Percentiles rank a stretch among this genome's conserved stretches.
Evolutionary conservation across 2,888 invertebrate genomes (phyloP).

Genomic region (Mesorhabditis belari): DNA sequence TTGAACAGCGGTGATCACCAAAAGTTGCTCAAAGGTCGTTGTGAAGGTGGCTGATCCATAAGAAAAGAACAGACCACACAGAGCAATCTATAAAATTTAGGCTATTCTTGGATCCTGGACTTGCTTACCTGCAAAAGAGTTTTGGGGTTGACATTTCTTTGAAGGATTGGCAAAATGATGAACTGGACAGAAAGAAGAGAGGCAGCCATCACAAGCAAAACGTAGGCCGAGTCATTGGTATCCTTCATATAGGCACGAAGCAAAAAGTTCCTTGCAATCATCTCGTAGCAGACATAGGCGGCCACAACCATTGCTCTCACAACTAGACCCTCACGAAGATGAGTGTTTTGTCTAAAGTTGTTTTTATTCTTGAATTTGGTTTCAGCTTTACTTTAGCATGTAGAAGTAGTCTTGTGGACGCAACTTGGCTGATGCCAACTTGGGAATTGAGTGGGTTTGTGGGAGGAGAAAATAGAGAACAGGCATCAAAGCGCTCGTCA

Average conservation of each 20-base stretch:
- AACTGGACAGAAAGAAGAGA: conserved; percentile 47
- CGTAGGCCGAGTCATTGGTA: conserved; percentile 48
- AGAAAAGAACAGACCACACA: conserved; percentile 31
- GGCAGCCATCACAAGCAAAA: conserved; percentile 48
- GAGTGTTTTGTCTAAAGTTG: conserved; percentile 1
- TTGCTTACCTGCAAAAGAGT: conserved; percentile 27
- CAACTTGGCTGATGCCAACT: conserved; percentile 47
- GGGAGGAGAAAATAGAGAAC: conserved; percentile 47
- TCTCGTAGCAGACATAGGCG: conserved; percentile 51
- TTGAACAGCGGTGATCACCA: conserved; percentile 47
- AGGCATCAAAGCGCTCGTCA: conserved; percentile 39
- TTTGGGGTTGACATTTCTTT: conserved; percentile 32
- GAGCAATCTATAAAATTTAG: background rate
- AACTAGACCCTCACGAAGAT: conserved; percentile 3
- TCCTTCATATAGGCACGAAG: conserved; percentile 49
- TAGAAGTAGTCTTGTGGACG: conserved; percentile 51
- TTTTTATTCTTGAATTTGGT: background rate
- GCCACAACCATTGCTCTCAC: conserved; percentile 39
- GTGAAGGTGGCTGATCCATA: conserved; percentile 44
- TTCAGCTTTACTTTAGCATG: conserved; percentile 42
- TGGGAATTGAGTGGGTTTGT: conserved; percentile 50
- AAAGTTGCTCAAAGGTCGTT: conserved; percentile 44
- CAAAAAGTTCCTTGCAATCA: conserved; percentile 52
- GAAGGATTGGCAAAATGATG: conserved; percentile 47
- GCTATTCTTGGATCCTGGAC: background rate